Evolutionary conservation across 2,113 vertebrate species (phyloP).

Genomic region (Labeo rohita): DNA sequence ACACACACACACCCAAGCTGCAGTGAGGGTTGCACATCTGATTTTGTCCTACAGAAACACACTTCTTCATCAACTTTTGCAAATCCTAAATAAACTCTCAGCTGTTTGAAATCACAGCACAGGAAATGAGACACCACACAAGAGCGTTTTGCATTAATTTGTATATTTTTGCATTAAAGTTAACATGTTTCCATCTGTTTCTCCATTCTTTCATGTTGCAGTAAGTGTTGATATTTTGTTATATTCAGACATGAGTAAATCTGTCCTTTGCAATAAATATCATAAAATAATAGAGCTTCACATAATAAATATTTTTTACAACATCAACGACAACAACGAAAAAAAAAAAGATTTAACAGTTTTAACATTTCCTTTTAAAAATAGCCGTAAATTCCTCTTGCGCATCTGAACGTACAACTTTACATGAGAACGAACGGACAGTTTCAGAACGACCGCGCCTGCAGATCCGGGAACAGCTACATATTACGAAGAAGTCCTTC

Average conservation of each 20-base stretch:
- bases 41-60: not conserved
- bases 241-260: slow-evolving; percentile 99
- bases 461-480: slow-evolving; percentile 81
- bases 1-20: slow-evolving; percentile 2
- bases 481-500: slow-evolving; percentile 80
- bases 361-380: slow-evolving; percentile 88
- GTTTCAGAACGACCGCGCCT: slow-evolving; percentile 63
- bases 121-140: slow-evolving; percentile 74
- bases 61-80: not conserved
- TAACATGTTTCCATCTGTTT: slow-evolving; percentile 95
- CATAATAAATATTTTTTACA: slow-evolving; percentile 99
- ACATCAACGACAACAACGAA: slow-evolving; percentile 74
- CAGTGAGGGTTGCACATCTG: too few species aligned
- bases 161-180: slow-evolving; percentile 99
- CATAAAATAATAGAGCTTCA: slow-evolving; percentile 99
- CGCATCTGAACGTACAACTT: slow-evolving; percentile 94
- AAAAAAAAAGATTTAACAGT: slow-evolving; percentile 87
- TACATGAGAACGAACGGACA: slow-evolving; percentile 68
- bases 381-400: slow-evolving; percentile 95
- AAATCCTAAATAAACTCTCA: not conserved
- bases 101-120: not conserved
- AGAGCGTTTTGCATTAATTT: slow-evolving; percentile 90
- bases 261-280: slow-evolving; percentile 99
- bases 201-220: slow-evolving; percentile 85
- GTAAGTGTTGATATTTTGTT: slow-evolving; percentile 99